These are phyloP conservation scores for Didymodactylos carnosus DNA, from an alignment of 2,888 invertebrate genomes.

Conservation along the genomic window DNA sequence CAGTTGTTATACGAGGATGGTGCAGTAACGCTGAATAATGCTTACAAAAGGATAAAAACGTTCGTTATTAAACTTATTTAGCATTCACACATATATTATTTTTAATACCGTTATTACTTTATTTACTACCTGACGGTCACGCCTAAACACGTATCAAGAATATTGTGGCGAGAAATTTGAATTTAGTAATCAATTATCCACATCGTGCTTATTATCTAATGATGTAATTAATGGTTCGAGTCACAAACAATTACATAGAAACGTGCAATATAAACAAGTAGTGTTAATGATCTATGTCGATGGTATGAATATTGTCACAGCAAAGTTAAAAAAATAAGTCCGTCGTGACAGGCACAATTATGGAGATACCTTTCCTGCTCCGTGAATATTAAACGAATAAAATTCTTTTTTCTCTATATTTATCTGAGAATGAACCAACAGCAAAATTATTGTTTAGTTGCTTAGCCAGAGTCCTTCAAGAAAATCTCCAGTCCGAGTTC, in stretches of 20 bases:
- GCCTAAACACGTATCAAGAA: too few species aligned
- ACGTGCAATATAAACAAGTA: background rate
- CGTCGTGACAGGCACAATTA: background rate
- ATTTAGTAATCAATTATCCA: background rate
- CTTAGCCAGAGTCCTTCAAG: too few species aligned
- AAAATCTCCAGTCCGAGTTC: too few species aligned
- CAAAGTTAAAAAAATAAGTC: background rate
- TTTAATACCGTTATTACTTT: too few species aligned
- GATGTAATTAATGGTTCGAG: background rate
- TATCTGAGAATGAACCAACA: background rate
- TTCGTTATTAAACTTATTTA: too few species aligned
- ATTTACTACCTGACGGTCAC: too few species aligned
- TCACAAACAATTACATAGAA: background rate
- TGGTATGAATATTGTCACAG: background rate
- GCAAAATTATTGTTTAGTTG: too few species aligned
- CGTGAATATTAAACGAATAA: background rate
- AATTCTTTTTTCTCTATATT: background rate
- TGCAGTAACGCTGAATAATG: too few species aligned
- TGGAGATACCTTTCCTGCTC: background rate
- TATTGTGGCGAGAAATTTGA: background rate
- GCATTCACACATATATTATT: too few species aligned
- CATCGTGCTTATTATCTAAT: background rate
- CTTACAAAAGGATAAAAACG: too few species aligned
- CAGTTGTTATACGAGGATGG: too few species aligned
- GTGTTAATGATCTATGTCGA: background rate